Evolutionary conservation across 2,888 invertebrate genomes (phyloP).

Genomic region (Quadriops clusia): DNA sequence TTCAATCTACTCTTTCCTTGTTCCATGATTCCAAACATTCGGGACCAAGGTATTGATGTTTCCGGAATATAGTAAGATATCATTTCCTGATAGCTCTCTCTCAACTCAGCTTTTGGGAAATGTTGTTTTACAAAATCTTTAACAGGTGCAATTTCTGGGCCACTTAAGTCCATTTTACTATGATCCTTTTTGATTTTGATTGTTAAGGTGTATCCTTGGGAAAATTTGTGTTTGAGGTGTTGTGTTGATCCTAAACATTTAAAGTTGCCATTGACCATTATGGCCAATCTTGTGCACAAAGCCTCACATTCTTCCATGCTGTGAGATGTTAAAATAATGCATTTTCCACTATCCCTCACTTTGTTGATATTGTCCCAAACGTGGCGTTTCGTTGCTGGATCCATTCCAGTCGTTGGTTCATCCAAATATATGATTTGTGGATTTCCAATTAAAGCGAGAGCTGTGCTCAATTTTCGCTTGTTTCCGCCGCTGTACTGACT

Average conservation of each 20-base stretch:
- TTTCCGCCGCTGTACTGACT: slow-evolving; percentile 42
- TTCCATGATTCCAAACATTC: slow-evolving; percentile 69
- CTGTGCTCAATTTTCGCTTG: slow-evolving; percentile 44
- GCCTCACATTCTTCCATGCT: slow-evolving; percentile 85
- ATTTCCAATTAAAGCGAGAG: slow-evolving; percentile 43
- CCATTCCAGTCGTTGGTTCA: slow-evolving; percentile 54
- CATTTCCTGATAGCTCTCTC: slow-evolving; percentile 61
- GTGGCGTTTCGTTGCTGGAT: slow-evolving; percentile 66
- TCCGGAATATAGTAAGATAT: slow-evolving; percentile 58
- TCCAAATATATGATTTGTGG: slow-evolving; percentile 42
- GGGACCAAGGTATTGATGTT: slow-evolving; percentile 53
- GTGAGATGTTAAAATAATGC: slow-evolving; percentile 73
- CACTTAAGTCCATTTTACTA: slow-evolving; percentile 10
- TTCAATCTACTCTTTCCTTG: slow-evolving; percentile 32
- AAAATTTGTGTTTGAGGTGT: slow-evolving; percentile 70
- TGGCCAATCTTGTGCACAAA: slow-evolving; percentile 65
- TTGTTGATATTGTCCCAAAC: slow-evolving; percentile 66
- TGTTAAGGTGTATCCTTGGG: slow-evolving; percentile 42
- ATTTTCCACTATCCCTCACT: slow-evolving; percentile 57
- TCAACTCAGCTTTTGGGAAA: slow-evolving; percentile 31
- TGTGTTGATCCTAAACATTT: slow-evolving; percentile 71
- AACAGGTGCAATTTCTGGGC: slow-evolving; percentile 11
- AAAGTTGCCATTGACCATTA: slow-evolving; percentile 78
- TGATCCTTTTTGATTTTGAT: slow-evolving; percentile 33
- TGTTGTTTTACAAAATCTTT: slow-evolving; percentile 25